phyloP scores from a whole-genome alignment of 2,797 vertebrate species.

The Pteronotus mesoamericanus region DNA sequence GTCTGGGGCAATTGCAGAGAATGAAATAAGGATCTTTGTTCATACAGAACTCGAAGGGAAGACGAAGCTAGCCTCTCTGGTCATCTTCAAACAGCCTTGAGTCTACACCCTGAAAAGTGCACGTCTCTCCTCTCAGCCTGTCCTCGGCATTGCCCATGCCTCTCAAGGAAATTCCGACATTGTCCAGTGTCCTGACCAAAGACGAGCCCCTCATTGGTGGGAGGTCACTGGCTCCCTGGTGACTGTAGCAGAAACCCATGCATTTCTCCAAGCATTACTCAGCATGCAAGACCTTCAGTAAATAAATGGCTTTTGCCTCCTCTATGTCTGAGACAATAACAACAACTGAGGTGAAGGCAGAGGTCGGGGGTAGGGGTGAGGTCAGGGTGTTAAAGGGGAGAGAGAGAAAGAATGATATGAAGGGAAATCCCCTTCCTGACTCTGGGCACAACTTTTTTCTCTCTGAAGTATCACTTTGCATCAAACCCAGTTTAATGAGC shows the following conservation, averaged over 20 bases:
- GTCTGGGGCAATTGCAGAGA: neutral
- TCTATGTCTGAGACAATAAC: neutral
- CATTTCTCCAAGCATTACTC: constrained; percentile 59
- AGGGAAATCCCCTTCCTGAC: constrained; percentile 26
- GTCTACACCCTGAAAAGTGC: neutral
- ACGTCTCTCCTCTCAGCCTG: neutral
- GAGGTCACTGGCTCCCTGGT: neutral
- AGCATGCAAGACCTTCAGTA: constrained; percentile 21
- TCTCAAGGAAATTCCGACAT: constrained; percentile 60
- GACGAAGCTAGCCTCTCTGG: neutral
- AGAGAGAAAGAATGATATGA: neutral
- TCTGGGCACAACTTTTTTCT: neutral
- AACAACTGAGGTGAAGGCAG: neutral
- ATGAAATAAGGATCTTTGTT: neutral
- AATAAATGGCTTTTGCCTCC: neutral
- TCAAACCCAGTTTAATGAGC: neutral
- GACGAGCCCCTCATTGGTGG: fast-evolving
- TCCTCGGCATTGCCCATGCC: neutral
- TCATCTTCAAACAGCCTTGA: neutral
- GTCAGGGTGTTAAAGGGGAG: neutral
- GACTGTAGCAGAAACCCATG: constrained; percentile 52
- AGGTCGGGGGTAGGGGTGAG: neutral
- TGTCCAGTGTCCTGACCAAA: neutral
- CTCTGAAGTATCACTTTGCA: constrained; percentile 26
- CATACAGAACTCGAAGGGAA: neutral